Evolutionary conservation across 2,888 invertebrate genomes (phyloP), one percentile per base, ranked within the genome.

Genomic region (Gnatocerus cornutus): DNA sequence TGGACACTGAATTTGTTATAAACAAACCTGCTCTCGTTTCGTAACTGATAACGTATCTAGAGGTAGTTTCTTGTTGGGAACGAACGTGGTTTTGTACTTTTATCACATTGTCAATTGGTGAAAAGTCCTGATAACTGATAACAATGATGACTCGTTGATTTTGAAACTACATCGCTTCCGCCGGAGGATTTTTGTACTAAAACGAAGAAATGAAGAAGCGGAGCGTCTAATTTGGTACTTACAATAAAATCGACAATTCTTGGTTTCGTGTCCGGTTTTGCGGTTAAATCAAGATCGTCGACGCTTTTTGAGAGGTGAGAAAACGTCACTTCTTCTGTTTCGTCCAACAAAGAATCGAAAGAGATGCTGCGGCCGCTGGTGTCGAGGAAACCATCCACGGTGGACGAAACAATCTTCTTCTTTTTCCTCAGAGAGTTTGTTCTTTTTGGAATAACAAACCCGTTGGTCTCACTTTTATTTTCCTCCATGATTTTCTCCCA

Each of bases 391-490:
- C 52, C 72, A 9, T 74, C 75, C 33, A 75, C 64, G n/a, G 79
- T 79, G 13, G 78, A 77, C 0, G 78, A 79, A 13, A 79, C 70
- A 21, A 76, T 71, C 33, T 77, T 79, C 52, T 76, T 79, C 14
- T 73, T 69, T 43, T 71, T 74, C 10, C 77, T 69, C 1, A 50
- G 58, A 33, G 66, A 71, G 5, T 72, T 58, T 6, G 59, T 13
- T 39, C 76, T 43, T 66, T 74, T 76, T 0, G 64, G 64, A 10
- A 76, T 71, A 43, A 39, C 9, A 16, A 59, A 1, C 41, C 53
- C 16, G n/a, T 58, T 48, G n/a, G 41, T 43, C 69, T 50, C 13
- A 16, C 7, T 1, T 39, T 45, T 9, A 69, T 74, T 58, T 69
- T 72, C 33, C 0, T 73, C 73, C 48, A 79, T 13, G 12, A 76